Evolutionary conservation across 2,888 invertebrate species (phyloP).

Genomic region (Ceraclea dissimilis): DNA sequence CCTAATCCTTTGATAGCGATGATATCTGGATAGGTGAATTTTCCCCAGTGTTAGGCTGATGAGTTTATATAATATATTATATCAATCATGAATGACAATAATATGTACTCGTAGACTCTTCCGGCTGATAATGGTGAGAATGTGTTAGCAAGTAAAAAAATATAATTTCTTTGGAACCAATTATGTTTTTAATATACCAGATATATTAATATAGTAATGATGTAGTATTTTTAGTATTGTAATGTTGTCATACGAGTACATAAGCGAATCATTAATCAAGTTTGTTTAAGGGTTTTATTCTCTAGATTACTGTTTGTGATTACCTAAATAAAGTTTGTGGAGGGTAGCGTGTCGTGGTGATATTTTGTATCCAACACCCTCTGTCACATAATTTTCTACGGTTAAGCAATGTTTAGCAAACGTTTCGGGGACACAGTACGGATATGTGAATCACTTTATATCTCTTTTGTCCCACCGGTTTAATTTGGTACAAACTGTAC

Average conservation of each 20-base stretch:
- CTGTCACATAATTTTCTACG: constrained; percentile 20
- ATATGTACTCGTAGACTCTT: too few relatives aligned
- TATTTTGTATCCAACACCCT: constrained; percentile 17
- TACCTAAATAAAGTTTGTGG: neutral
- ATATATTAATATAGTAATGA: too few relatives aligned
- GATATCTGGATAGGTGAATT: too few relatives aligned
- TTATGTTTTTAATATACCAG: too few relatives aligned
- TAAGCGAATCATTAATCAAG: neutral
- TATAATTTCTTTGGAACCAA: too few relatives aligned
- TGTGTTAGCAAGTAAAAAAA: too few relatives aligned
- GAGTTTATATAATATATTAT: too few relatives aligned
- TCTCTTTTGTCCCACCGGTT: neutral
- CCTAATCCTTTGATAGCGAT: too few relatives aligned
- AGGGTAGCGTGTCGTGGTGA: constrained; percentile 20
- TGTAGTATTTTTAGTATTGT: too few relatives aligned
- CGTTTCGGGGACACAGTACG: neutral
- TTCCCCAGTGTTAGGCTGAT: too few relatives aligned
- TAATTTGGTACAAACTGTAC: neutral
- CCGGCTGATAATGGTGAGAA: too few relatives aligned
- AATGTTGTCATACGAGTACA: neutral
- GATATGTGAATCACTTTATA: neutral
- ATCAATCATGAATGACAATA: too few relatives aligned
- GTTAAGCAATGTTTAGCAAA: neutral
- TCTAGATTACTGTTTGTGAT: constrained; percentile 2
- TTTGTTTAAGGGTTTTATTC: constrained; percentile 1